A percentile compares a stretch with the other conserved stretches of the same genome.
These are phyloP conservation scores for Acanthisitta chloris DNA, from an alignment of 2,113 vertebrate genomes.

Conservation along the genomic window DNA sequence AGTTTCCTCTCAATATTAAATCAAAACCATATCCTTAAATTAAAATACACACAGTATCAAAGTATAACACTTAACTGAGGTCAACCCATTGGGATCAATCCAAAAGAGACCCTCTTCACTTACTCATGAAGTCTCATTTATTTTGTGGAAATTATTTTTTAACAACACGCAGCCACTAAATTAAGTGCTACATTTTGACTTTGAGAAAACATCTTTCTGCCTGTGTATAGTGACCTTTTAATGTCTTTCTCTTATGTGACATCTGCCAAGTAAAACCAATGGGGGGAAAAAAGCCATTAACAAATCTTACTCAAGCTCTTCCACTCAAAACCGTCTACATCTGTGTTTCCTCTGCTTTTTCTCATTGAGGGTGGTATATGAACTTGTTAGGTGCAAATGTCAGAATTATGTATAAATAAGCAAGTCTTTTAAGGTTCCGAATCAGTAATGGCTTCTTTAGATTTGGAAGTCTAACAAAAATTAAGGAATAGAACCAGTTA, in stretches of 20 bases:
- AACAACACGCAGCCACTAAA: neutral
- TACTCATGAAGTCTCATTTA: neutral
- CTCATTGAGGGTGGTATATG: neutral
- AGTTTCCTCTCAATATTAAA: neutral
- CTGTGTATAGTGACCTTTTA: slow-evolving; percentile 4
- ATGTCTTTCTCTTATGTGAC: neutral
- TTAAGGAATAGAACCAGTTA: neutral
- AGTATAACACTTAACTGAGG: neutral
- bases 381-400: neutral
- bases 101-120: neutral
- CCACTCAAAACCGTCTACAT: neutral
- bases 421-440: neutral
- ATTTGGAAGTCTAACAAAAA: neutral
- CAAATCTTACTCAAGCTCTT: neutral
- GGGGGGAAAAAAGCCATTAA: neutral
- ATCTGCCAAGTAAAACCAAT: neutral
- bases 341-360: slow-evolving; percentile 14
- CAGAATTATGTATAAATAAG: neutral
- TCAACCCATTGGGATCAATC: neutral
- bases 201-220: neutral
- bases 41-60: neutral
- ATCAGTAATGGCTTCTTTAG: neutral
- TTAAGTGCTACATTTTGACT: neutral
- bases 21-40: neutral
- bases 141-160: neutral